A percentile compares a stretch with the other conserved stretches of the same genome.
Conservation (phyloP, 2,797 vertebrate genomes). For the Chanos chanos region DNA sequence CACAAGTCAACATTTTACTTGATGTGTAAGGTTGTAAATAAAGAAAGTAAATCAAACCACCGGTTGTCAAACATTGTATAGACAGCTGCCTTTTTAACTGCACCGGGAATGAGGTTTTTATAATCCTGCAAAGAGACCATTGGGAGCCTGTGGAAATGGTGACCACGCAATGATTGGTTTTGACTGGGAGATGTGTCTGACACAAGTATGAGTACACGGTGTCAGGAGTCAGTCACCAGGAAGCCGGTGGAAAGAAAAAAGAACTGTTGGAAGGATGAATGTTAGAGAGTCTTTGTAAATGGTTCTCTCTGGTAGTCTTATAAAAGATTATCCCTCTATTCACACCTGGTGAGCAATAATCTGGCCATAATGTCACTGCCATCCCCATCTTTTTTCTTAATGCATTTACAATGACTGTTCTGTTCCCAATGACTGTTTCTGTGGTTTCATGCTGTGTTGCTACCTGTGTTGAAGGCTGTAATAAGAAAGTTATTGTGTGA, state of each 20-base stretch:
- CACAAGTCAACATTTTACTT: too few relatives aligned
- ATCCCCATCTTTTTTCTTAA: neutral
- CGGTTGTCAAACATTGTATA: too few relatives aligned
- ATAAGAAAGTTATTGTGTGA: neutral
- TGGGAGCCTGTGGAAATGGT: too few relatives aligned
- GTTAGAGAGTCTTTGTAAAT: neutral
- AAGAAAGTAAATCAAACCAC: too few relatives aligned
- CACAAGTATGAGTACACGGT: neutral
- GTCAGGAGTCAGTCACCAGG: neutral
- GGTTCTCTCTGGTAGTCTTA: neutral
- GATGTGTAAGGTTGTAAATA: too few relatives aligned
- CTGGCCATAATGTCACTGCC: neutral
- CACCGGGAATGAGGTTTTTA: too few relatives aligned
- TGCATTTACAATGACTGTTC: neutral
- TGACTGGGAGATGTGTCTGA: too few relatives aligned
- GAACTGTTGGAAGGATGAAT: neutral
- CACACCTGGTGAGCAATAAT: neutral
- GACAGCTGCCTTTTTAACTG: too few relatives aligned
- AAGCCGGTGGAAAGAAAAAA: neutral
- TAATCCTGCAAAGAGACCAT: too few relatives aligned
- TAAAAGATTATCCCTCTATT: conserved; percentile 1
- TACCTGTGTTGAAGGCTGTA: neutral
- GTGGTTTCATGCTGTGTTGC: neutral
- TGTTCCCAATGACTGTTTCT: neutral
- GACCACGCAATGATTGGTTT: too few relatives aligned